Evolutionary conservation across 1,140 invertebrate species (phyloP), one percentile per base, ranked within the genome.

Genomic region (Cotesia typhae): DNA sequence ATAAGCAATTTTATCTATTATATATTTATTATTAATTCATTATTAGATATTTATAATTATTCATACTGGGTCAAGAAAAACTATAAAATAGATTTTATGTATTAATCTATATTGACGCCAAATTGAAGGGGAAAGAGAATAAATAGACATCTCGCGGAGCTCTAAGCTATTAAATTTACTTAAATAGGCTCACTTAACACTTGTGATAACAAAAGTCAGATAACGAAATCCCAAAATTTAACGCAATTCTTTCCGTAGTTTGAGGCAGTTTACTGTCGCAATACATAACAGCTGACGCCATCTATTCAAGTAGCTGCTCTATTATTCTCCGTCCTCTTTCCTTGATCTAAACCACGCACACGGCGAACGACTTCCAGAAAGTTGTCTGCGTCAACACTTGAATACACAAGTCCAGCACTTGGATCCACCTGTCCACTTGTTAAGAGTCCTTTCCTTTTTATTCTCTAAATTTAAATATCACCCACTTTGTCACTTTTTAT

Each of bases 251-350:
- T 47, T 47, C 6, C 41, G 2, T 7, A 47, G 6, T 6, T 10
- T 47, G 41, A 47, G 10, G 10, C 6, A 52, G 59, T 47, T 70
- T 65, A 67, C 64, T 63, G 65, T 72, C 60, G 65, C 55, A 74
- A 67, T 77, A 75, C 72, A 75, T 75, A 77, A 75, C 76, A 77
- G 76, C 76, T 77, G 76, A 77, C 76, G 76, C 76, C 67, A 77
- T 77, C 74, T 71, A 74, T 67, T 77, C 73, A 60, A 77, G 76
- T 74, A 61, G 47, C 17, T 47, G 35, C 35, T 37, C 28, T 28
- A 14, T 66, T 52, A 28, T 14, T 28, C 51, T 51, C 14, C 35
- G 7, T 52, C 10, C 66, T 55, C 59, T 73, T 55, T 51, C 28
- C 63, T 35, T 52, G 0, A 0, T 5, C 57, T 20, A 14, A 59